Conservation (phyloP, 2,888 invertebrate species). For the Acanthosepion pharaonis region DNA sequence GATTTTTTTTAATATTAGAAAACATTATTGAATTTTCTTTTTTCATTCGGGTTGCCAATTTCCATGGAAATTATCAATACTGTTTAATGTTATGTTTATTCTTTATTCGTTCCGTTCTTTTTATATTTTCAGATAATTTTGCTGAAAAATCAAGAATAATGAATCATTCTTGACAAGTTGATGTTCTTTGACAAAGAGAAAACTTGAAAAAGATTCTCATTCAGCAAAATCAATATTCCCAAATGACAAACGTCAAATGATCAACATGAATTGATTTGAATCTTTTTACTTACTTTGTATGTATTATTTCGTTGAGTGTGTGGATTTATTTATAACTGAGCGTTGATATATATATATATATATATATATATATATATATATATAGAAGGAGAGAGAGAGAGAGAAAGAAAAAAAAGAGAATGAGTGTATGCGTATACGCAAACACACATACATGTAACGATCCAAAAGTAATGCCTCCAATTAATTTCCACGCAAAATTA, state of each 20-base stretch:
- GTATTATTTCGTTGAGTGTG: no score
- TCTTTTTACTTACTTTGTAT: no score
- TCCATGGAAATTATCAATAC: neutral
- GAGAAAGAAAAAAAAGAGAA: no score
- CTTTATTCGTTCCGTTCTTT: neutral
- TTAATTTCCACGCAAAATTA: no score
- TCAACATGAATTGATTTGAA: neutral
- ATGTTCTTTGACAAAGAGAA: neutral
- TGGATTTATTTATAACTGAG: no score
- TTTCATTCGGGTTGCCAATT: neutral
- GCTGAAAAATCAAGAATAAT: neutral
- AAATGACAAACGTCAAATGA: neutral
- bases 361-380: constrained; percentile 34
- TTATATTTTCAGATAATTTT: neutral
- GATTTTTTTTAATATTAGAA: neutral
- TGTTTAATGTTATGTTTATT: neutral
- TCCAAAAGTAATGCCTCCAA: no score
- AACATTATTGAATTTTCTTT: neutral
- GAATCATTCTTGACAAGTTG: neutral
- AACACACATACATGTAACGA: neutral
- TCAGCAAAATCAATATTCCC: neutral
- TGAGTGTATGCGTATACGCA: neutral
- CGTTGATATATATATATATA: neutral
- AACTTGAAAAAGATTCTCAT: neutral
- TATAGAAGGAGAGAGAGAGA: neutral